Evolutionary conservation across 2,797 vertebrate genomes (phyloP).

Genomic region (Vultur gryphus): DNA sequence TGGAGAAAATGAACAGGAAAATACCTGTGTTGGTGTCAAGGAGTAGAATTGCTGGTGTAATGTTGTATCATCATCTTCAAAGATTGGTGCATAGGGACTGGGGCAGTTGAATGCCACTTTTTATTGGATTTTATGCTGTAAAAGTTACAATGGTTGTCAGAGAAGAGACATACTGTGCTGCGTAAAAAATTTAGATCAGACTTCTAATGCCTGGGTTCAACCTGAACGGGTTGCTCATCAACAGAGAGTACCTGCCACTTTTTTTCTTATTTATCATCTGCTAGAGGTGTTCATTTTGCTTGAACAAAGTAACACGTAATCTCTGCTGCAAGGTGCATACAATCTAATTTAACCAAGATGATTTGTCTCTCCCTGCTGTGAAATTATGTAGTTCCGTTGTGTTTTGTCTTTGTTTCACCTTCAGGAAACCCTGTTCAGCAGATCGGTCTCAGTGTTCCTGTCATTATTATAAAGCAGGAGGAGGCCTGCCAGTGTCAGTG

Average conservation of each 20-base stretch:
- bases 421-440: conserved; percentile 93
- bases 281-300: neutral
- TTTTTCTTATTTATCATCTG: neutral
- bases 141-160: neutral
- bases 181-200: neutral
- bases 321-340: neutral
- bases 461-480: conserved; percentile 99
- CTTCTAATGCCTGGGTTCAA: neutral
- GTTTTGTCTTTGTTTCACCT: conserved; percentile 48
- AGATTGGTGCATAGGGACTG: neutral
- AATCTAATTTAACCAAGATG: neutral
- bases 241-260: neutral
- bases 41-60: neutral
- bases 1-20: neutral
- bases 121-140: neutral
- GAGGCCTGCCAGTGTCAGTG: conserved; percentile 98
- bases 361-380: neutral
- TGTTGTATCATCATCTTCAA: neutral
- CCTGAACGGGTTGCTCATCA: neutral
- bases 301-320: neutral
- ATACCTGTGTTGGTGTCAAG: neutral
- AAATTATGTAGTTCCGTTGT: neutral
- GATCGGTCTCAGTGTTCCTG: conserved; percentile 96
- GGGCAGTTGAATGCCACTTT: neutral
- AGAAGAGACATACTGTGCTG: neutral